phyloP scores from a whole-genome alignment of 2,113 vertebrate species.

The Oplegnathus fasciatus region DNA sequence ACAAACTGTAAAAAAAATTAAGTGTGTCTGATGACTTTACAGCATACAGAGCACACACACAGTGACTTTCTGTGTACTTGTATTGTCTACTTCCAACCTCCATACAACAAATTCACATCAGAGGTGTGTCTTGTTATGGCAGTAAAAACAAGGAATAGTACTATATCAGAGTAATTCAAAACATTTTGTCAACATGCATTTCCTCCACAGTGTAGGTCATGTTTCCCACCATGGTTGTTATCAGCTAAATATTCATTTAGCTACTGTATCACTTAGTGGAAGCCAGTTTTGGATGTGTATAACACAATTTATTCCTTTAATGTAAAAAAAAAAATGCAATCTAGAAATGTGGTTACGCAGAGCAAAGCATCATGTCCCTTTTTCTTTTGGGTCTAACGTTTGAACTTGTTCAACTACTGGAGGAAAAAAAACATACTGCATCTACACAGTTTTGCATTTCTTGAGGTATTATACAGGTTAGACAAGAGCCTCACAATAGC shows the following conservation, averaged over 20 bases:
- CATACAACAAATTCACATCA: neutral
- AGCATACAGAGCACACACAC: neutral
- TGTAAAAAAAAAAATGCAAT: neutral
- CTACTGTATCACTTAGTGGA: conserved; percentile 3
- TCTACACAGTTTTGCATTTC: neutral
- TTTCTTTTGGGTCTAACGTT: neutral
- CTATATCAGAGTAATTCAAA: conserved; percentile 24
- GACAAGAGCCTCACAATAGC: neutral
- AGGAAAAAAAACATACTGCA: neutral
- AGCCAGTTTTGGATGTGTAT: conserved; percentile 5
- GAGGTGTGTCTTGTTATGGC: conserved; percentile 6
- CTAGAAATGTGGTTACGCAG: neutral
- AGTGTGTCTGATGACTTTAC: neutral
- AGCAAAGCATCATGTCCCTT: neutral
- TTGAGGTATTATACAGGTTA: neutral
- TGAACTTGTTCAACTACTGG: neutral
- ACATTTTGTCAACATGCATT: neutral
- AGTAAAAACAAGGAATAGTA: too few species aligned
- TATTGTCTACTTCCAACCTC: neutral
- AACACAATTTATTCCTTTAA: neutral
- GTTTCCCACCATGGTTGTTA: conserved; percentile 5
- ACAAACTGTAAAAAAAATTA: neutral
- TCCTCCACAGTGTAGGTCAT: neutral
- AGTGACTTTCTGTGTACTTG: neutral
- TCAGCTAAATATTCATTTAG: conserved; percentile 3